Evolutionary conservation across 2,888 invertebrate species (phyloP).

Genomic region (Baccha elongata): DNA sequence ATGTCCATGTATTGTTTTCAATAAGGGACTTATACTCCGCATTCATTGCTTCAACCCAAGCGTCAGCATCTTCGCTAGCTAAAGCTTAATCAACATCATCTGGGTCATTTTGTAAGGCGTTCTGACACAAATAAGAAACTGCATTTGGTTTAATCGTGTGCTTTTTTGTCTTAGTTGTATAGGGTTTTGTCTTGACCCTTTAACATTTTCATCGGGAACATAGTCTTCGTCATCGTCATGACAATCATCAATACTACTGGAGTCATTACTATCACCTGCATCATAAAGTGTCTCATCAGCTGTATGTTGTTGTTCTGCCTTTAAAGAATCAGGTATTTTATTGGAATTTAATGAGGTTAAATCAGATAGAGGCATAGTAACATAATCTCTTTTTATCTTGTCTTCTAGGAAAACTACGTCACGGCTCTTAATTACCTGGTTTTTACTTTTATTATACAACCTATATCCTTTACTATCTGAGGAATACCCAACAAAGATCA

Average conservation of each 20-base stretch:
- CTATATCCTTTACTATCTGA: background rate
- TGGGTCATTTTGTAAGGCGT: conserved; percentile 1
- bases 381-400: too few species aligned
- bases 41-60: conserved; percentile 3
- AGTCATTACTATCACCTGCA: too few species aligned
- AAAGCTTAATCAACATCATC: background rate
- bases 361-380: too few species aligned
- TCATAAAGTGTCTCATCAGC: background rate
- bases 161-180: too few species aligned
- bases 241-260: too few species aligned
- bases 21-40: conserved; percentile 11
- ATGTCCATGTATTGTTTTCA: conserved; percentile 17
- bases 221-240: too few species aligned
- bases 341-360: background rate
- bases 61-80: conserved; percentile 1
- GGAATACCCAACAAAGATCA: background rate
- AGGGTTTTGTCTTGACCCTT: too few species aligned
- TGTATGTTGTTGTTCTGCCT: background rate
- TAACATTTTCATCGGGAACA: too few species aligned
- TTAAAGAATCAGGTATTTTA: background rate
- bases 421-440: conserved; percentile 5
- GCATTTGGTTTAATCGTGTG: background rate
- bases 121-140: background rate
- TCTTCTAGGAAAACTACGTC: background rate
- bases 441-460: background rate